A percentile compares a stretch with the other conserved stretches of the same genome.
Conservation (phyloP, 2,888 invertebrate species). For the Troides helena region DNA sequence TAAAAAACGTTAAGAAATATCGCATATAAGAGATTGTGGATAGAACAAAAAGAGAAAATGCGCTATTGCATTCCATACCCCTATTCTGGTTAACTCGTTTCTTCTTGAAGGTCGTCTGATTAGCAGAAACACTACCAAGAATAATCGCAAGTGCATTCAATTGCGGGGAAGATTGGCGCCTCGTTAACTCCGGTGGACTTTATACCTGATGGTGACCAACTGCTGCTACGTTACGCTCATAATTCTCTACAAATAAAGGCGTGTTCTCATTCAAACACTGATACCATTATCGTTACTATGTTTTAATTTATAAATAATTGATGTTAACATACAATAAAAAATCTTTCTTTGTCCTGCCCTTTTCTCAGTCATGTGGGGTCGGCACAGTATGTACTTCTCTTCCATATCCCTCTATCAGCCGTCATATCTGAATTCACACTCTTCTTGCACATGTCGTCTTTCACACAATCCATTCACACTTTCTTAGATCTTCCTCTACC, state of each 20-base stretch:
- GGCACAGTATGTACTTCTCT: too few relatives aligned
- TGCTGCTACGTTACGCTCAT: conserved; percentile 8
- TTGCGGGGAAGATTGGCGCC: conserved; percentile 19
- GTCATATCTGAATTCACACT: too few relatives aligned
- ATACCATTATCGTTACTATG: neutral
- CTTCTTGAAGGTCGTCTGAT: conserved; percentile 9
- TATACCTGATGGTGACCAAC: conserved; percentile 18
- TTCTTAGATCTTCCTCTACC: too few relatives aligned
- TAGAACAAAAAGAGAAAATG: neutral
- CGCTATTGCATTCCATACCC: neutral
- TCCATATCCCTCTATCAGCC: too few relatives aligned
- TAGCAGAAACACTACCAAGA: conserved; percentile 3
- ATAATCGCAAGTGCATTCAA: conserved; percentile 21
- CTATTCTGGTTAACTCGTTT: neutral
- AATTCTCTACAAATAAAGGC: conserved; percentile 22
- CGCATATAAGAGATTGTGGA: neutral
- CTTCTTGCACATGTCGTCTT: too few relatives aligned
- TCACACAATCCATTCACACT: too few relatives aligned
- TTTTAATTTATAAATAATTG: neutral
- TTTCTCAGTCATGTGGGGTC: too few relatives aligned
- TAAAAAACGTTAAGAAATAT: neutral
- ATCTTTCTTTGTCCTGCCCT: too few relatives aligned
- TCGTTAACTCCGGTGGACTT: conserved; percentile 17
- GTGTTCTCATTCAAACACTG: conserved; percentile 1
- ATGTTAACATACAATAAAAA: neutral